These are phyloP conservation scores for Emydocephalus ijimae DNA, from an alignment of 2,113 vertebrate genomes.

Conservation along the genomic window DNA sequence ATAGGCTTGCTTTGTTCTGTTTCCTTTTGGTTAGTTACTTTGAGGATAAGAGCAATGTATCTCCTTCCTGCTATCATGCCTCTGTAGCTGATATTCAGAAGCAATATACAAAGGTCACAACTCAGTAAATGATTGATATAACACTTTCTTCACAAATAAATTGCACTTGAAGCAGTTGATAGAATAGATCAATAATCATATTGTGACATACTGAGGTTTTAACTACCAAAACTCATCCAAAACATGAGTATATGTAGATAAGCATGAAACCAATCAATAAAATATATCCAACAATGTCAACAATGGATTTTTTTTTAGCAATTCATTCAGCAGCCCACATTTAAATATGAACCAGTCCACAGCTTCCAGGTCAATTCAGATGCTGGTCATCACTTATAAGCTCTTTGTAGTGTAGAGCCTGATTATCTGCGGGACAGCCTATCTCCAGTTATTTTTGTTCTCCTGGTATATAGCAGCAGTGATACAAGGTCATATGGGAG, in stretches of 20 bases:
- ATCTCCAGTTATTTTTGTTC: no score
- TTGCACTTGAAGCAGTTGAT: neutral
- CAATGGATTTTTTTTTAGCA: neutral
- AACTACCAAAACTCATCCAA: neutral
- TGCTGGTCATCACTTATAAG: no score
- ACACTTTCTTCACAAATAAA: neutral
- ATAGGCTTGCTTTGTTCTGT: neutral
- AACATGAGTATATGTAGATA: neutral
- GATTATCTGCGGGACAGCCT: no score
- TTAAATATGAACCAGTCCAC: no score
- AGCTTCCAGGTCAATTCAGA: no score
- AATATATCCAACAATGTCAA: neutral
- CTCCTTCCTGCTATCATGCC: neutral
- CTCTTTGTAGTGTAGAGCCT: no score
- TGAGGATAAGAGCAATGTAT: neutral
- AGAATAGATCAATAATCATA: neutral
- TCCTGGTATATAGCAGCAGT: neutral
- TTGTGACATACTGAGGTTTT: neutral
- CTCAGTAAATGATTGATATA: neutral
- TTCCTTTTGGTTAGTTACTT: neutral
- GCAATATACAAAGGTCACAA: neutral
- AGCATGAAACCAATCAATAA: neutral
- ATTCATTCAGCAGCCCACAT: neutral
- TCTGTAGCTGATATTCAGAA: neutral
- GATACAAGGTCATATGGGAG: neutral